Conservation (phyloP, 2,797 vertebrate species). For the Hemibagrus guttatus region DNA sequence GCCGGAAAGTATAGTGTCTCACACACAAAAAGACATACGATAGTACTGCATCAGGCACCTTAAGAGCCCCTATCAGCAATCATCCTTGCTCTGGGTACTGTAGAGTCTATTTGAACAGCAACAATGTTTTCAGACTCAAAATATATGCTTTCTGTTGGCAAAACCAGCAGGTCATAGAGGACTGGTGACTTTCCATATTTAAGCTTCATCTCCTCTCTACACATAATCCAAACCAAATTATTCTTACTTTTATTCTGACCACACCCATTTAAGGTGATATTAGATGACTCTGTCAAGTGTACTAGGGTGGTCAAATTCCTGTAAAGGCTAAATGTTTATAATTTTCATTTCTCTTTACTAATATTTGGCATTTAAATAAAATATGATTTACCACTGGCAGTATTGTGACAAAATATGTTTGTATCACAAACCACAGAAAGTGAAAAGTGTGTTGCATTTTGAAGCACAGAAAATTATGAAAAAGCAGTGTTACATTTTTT, state of each 20-base stretch:
- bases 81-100: not conserved
- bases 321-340: not conserved
- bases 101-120: not conserved
- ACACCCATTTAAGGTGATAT: not conserved
- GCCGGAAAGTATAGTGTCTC: constrained; percentile 31
- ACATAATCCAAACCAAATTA: not conserved
- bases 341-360: not conserved
- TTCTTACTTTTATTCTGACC: not conserved
- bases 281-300: not conserved
- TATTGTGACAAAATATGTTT: too few relatives aligned
- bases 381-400: not conserved
- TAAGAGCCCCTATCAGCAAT: not conserved
- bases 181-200: not conserved
- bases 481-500: not conserved
- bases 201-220: not conserved
- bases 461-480: not conserved
- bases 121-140: not conserved
- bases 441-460: not conserved
- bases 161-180: not conserved
- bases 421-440: constrained; percentile 5
- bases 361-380: not conserved
- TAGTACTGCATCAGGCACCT: not conserved
- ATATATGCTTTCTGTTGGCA: not conserved
- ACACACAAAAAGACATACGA: constrained; percentile 5
- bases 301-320: not conserved